A percentile compares a stretch with the other conserved stretches of the same genome.
phyloP scores from a whole-genome alignment of 1,140 invertebrate species.

The Aleiodes sp. region DNA sequence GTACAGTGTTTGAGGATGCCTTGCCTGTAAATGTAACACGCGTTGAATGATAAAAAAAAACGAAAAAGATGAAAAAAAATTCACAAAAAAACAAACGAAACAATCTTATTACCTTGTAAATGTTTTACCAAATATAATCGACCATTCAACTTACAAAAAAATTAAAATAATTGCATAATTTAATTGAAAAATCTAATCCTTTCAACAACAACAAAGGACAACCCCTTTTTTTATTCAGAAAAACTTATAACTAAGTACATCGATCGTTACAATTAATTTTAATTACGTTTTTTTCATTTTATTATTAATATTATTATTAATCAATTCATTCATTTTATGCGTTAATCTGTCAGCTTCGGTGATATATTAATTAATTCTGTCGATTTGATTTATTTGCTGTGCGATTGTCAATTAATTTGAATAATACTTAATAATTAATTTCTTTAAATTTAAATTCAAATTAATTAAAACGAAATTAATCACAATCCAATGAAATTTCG shows the following conservation, averaged over 20 bases:
- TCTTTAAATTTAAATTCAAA: background rate
- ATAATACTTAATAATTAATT: background rate
- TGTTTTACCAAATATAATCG: constrained; percentile 68
- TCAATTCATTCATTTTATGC: background rate
- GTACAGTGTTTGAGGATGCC: constrained; percentile 66
- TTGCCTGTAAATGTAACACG: constrained; percentile 66
- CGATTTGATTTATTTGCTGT: background rate
- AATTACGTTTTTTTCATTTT: constrained; percentile 12
- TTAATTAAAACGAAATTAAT: background rate
- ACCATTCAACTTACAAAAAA: constrained; percentile 59
- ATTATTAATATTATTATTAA: background rate
- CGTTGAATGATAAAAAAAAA: constrained; percentile 60
- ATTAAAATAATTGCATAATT: constrained; percentile 38
- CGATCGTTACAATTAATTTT: constrained; percentile 30
- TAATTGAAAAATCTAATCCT: constrained; percentile 47
- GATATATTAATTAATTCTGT: background rate
- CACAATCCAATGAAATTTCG: background rate
- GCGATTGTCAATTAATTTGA: constrained; percentile 31
- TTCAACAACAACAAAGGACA: constrained; percentile 35
- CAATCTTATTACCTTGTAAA: constrained; percentile 66
- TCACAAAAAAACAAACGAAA: constrained; percentile 47
- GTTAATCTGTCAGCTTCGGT: background rate
- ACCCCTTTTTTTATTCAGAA: constrained; percentile 33
- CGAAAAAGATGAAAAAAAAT: constrained; percentile 49
- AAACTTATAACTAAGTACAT: constrained; percentile 32